A percentile compares a stretch with the other conserved stretches of the same genome.
Evolutionary conservation across 1,140 invertebrate genomes (phyloP).

Genomic region (Eupeodes corollae): DNA sequence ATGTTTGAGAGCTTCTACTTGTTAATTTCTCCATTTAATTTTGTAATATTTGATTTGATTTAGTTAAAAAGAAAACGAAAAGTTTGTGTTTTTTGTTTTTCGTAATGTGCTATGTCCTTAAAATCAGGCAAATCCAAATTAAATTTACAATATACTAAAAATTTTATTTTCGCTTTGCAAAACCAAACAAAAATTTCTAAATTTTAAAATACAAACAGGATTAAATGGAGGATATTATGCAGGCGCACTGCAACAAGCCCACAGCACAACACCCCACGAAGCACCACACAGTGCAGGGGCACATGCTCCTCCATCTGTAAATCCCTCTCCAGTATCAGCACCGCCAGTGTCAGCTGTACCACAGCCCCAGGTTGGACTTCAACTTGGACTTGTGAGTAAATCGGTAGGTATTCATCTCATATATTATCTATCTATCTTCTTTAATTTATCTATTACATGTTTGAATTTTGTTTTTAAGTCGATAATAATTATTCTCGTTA

Average conservation of each 20-base stretch:
- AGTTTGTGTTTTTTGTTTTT: no score
- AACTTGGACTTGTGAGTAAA: constrained; percentile 39
- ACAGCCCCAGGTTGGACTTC: constrained; percentile 33
- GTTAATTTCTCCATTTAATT: no score
- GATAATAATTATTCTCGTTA: not conserved
- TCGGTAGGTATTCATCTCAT: constrained; percentile 30
- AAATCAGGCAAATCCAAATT: no score
- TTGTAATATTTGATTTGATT: no score
- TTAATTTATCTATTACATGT: not conserved
- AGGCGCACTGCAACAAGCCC: constrained; percentile 59
- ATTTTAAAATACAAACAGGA: constrained; percentile 43
- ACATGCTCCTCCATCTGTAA: constrained; percentile 19
- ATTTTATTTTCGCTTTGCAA: no score
- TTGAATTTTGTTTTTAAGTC: not conserved
- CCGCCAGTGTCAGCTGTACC: constrained; percentile 18
- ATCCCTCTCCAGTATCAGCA: constrained; percentile 19
- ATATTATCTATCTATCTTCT: not conserved
- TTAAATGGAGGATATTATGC: constrained; percentile 61
- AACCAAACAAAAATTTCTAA: constrained; percentile 14
- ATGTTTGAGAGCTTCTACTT: no score
- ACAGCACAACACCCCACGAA: constrained; percentile 59
- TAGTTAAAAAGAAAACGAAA: no score
- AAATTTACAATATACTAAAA: no score
- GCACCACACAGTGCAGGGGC: constrained; percentile 41
- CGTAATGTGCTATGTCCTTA: no score